Evolutionary conservation across 2,888 invertebrate species (phyloP).

Genomic region (Artemia sinica): DNA sequence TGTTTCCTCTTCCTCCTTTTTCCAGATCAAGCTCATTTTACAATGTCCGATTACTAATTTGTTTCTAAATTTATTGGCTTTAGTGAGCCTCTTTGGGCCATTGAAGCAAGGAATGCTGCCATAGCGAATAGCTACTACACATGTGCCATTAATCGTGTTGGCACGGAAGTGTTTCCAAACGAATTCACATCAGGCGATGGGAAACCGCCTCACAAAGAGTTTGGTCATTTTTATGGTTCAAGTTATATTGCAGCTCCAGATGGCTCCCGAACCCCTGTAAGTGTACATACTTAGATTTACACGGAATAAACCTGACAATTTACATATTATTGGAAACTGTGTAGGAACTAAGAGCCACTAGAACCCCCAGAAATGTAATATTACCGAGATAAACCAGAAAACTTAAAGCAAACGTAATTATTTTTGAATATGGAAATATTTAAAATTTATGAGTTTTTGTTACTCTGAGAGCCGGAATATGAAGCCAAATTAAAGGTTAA

Average conservation of each 20-base stretch:
- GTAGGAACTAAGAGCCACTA: too few relatives aligned
- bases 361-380: too few relatives aligned
- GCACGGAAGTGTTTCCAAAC: constrained; percentile 60
- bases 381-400: too few relatives aligned
- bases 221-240: constrained; percentile 90
- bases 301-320: too few relatives aligned
- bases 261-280: constrained; percentile 73
- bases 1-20: background rate
- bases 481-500: too few relatives aligned
- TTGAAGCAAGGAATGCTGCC: constrained; percentile 89
- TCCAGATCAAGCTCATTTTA: background rate
- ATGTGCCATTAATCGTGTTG: constrained; percentile 82
- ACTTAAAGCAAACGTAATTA: too few relatives aligned
- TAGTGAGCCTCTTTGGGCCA: constrained; percentile 84
- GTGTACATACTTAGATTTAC: constrained; percentile 24
- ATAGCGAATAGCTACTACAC: constrained; percentile 85
- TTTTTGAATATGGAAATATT: too few relatives aligned
- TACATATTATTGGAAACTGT: too few relatives aligned
- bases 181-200: constrained; percentile 74
- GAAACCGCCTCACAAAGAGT: constrained; percentile 46
- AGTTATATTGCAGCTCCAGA: constrained; percentile 86
- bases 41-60: too few relatives aligned
- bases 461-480: too few relatives aligned
- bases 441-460: too few relatives aligned
- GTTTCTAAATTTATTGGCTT: constrained; percentile 23